These are phyloP conservation scores for Platysternon megacephalum DNA, from an alignment of 2,113 vertebrate species.

Conservation along the genomic window DNA sequence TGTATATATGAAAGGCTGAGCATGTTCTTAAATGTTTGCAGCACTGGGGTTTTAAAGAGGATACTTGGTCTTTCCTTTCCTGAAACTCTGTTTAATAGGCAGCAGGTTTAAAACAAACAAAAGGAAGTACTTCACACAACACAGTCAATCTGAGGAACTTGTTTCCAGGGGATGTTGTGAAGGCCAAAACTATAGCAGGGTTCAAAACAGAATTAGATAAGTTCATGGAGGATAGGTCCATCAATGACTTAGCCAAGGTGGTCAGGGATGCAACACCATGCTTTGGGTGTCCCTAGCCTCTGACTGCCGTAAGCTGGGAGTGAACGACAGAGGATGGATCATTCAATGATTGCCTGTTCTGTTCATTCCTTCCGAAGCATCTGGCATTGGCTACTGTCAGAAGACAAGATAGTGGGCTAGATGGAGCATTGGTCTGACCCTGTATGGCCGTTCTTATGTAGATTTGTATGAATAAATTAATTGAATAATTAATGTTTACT, in stretches of 20 bases:
- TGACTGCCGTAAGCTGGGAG: neutral
- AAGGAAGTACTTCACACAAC: neutral
- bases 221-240: neutral
- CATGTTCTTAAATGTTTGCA: neutral
- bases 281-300: neutral
- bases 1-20: neutral
- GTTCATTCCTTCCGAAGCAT: neutral
- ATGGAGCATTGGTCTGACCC: neutral
- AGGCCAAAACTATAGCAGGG: neutral
- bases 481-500: neutral
- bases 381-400: neutral
- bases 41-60: neutral
- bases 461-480: neutral
- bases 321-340: neutral
- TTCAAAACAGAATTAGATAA: neutral
- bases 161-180: neutral
- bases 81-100: neutral
- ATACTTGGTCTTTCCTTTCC: fast-evolving
- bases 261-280: neutral
- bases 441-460: neutral
- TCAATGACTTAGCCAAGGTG: neutral
- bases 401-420: neutral
- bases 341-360: neutral
- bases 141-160: neutral
- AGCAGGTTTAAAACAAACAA: neutral